Conservation (phyloP, 2,888 invertebrate genomes). For the Camptogramma bilineatum region DNA sequence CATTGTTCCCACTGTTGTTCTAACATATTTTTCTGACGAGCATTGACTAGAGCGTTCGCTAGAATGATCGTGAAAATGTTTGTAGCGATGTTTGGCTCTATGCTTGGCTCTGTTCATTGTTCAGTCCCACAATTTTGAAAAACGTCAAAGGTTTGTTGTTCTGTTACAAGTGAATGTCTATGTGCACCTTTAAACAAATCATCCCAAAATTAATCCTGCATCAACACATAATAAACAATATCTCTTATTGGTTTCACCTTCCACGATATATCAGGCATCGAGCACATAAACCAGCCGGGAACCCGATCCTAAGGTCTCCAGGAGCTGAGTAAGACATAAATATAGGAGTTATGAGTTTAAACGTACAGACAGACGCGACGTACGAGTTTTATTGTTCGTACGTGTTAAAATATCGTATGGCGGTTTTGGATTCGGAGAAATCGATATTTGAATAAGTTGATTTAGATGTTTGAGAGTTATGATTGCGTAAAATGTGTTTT, state of each 20-base stretch:
- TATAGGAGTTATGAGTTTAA: slow-evolving; percentile 45
- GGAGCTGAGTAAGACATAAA: slow-evolving; percentile 50
- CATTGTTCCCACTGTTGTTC: no score
- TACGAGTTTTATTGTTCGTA: slow-evolving; percentile 36
- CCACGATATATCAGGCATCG: slow-evolving; percentile 41
- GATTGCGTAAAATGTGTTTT: not conserved
- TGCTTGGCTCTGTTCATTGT: no score
- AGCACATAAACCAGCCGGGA: slow-evolving; percentile 38
- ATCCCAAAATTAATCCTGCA: not conserved
- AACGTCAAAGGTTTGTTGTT: no score
- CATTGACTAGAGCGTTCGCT: no score
- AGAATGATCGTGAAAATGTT: no score
- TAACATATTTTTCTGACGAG: no score
- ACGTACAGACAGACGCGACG: slow-evolving; percentile 32
- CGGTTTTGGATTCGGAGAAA: slow-evolving; percentile 41
- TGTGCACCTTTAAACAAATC: not conserved
- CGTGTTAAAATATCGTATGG: slow-evolving; percentile 45
- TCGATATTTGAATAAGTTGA: slow-evolving; percentile 39
- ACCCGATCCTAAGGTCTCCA: slow-evolving; percentile 38
- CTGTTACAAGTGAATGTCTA: no score
- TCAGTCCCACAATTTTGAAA: no score
- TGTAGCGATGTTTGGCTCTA: no score
- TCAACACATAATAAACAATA: not conserved
- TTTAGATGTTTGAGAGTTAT: slow-evolving; percentile 21
- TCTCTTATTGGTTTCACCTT: slow-evolving; percentile 28